Evolutionary conservation across 64 coral and sea anemone genomes (phyloP), one percentile per base, ranked within the genome.

Genomic region (Cladopsammia gracilis): DNA sequence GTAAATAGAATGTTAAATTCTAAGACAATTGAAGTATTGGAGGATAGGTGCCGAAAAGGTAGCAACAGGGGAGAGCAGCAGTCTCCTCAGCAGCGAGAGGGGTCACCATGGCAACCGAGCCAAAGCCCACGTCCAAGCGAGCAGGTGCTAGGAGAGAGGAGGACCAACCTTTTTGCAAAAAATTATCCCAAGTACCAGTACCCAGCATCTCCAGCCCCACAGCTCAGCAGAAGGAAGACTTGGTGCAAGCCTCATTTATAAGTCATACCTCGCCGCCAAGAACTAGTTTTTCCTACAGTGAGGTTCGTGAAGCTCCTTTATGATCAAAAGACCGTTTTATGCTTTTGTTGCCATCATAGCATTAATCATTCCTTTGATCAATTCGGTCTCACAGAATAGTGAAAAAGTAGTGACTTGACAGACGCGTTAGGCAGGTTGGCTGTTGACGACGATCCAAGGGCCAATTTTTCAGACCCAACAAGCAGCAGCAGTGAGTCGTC

Each of bases 401-500:
- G 58, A 75, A 75, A 42, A 79, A 47, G 50, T 76, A 80, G 42
- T 48, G 88, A 90, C 53, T 26, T 90, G 48, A 20, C 53, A 53
- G 75, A 62, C 8, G 88, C 44, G 88, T 80, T 90, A 26, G 62
- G 65, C 25, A 69, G 65, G 67, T 25, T 90, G 47, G 52, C 88
- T 90, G n/a, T 22, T 90, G n/a, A 65, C 24, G 72, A 81, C 75
- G 19, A 90, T 67, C 50, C 12, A 65, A 78, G 64, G 70, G 89
- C n/a, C 46, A 80, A 19, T 90, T 90, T n/a, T 82, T 56, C 76
- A 78, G 77, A 90, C 23, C 23, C 53, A 45, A 54, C 9, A 43
- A 71, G 77, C 76, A 90, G 64, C 56, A 90, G 89, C 22, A 90
- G 89, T 82, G 77, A 83, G 89, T 81, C 52, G 23, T 66, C 48